Conservation (phyloP, 2,888 invertebrate genomes). For the Ectemnius continuus region DNA sequence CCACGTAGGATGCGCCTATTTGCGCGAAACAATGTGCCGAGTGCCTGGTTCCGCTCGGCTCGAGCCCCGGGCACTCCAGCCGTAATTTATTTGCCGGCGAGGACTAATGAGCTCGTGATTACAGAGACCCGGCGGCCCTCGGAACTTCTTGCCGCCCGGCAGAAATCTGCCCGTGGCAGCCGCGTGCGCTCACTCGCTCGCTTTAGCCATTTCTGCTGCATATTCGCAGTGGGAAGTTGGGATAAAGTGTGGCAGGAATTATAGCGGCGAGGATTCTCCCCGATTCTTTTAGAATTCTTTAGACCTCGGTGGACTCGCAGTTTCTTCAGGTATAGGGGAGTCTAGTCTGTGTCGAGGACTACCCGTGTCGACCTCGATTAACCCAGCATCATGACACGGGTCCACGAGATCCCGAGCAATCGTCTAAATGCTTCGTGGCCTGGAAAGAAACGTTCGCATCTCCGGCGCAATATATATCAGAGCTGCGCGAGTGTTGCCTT, state of each 20-base stretch:
- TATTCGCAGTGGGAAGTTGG: no score
- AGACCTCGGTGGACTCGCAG: no score
- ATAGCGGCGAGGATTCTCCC: no score
- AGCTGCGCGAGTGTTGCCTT: background rate
- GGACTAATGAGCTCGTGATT: constrained; percentile 59
- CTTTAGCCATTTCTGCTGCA: background rate
- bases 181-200: constrained; percentile 5
- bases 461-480: background rate
- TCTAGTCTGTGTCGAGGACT: background rate
- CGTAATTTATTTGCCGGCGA: constrained; percentile 52
- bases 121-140: constrained; percentile 41
- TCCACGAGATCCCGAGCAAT: background rate
- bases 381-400: constrained; percentile 4
- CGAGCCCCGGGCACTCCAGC: constrained; percentile 27
- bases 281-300: no score
- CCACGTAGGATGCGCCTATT: constrained; percentile 34
- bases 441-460: constrained; percentile 18
- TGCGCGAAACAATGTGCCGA: constrained; percentile 52
- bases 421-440: constrained; percentile 4
- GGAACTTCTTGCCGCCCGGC: constrained; percentile 23
- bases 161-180: constrained; percentile 10
- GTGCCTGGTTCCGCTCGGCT: constrained; percentile 19
- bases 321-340: no score
- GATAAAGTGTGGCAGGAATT: no score
- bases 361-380: background rate